Percentiles rank a stretch among this genome's conserved stretches.
Conservation (phyloP, 1,140 invertebrate genomes). For the Drosophila saltans region DNA sequence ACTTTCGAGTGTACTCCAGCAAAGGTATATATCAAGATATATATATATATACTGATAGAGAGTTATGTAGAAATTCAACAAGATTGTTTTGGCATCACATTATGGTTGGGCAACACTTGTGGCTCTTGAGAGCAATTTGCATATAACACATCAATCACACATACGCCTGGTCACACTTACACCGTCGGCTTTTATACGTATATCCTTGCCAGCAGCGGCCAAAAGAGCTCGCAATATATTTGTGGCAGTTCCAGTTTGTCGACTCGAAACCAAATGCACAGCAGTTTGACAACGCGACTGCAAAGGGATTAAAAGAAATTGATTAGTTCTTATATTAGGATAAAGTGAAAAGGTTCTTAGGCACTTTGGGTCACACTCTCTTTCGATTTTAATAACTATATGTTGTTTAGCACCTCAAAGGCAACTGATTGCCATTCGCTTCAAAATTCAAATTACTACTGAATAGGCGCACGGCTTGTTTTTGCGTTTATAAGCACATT, state of each 20-base stretch:
- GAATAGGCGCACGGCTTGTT: constrained; percentile 53
- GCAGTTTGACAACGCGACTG: constrained; percentile 90
- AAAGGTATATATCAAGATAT: neutral
- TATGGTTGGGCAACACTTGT: constrained; percentile 58
- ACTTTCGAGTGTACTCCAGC: constrained; percentile 60
- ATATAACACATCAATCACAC: constrained; percentile 9
- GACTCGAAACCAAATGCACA: constrained; percentile 94
- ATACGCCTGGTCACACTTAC: constrained; percentile 86
- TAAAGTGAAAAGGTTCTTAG: constrained; percentile 8
- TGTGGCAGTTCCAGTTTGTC: constrained; percentile 95
- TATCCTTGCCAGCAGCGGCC: constrained; percentile 93
- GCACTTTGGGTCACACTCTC: constrained; percentile 36
- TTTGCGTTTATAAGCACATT: constrained; percentile 77
- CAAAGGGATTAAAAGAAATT: constrained; percentile 19
- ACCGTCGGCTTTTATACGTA: constrained; percentile 91
- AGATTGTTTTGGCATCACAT: constrained; percentile 29
- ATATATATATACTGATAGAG: constrained; percentile 2
- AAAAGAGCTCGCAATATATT: constrained; percentile 93
- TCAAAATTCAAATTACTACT: constrained; percentile 75
- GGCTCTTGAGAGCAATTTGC: constrained; percentile 23
- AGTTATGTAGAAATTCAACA: constrained; percentile 6
- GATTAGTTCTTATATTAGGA: constrained; percentile 10
- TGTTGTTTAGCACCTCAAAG: constrained; percentile 45
- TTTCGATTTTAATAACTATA: constrained; percentile 2
- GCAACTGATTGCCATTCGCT: constrained; percentile 59